Evolutionary conservation across 2,797 vertebrate species (phyloP), one percentile per base, ranked within the genome.

Genomic region (Trematomus bernacchii): DNA sequence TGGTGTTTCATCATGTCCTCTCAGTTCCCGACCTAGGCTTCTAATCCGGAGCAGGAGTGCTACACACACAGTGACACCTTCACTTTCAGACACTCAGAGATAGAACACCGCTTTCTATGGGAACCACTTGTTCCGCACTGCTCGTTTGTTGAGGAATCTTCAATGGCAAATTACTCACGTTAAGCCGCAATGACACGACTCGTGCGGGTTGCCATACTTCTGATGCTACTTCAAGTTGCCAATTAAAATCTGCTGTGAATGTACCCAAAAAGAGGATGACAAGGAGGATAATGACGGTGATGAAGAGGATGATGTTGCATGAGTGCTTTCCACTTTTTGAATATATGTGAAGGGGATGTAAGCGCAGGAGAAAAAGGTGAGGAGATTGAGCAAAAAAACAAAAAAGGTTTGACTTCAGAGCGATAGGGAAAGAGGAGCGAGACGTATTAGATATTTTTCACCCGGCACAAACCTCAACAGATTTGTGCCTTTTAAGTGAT

Each of bases 401-500:
- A 72, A 85, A 79, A 74, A 53, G 79, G 21, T 61, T 79, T 51
- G 71, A 86, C 77, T 91, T 88, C 83, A 90, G 71, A 86, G 83
- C 18, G 70, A 77, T 14, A 60, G 44, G 44, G 68, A 82, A 70
- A 83, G 76, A 77, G 50, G 70, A 80, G 76, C 19, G 48, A 78
- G 74, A 85, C 42, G 53, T 60, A 74, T 87, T 79, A 85, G 80
- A 90, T 91, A 46, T 88, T 75, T 87, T 82, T 84, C 69, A 84
- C 58, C 76, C 53, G 13, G 62, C 85, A 58, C 66, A 71, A 21
- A 43, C 82, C 78, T 90, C 81, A 78, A 88, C 86, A 82, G 59
- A 88, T 89, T 91, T 70, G 47, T 62, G 53, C 73, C 70, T 94
- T 90, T 85, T 79, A 91, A 86, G 80, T 82, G 85, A 88, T 92